A percentile compares a stretch with the other conserved stretches of the same genome.
These are phyloP conservation scores for Macrocentrus cingulum DNA, from an alignment of 1,140 invertebrate genomes.

Conservation along the genomic window DNA sequence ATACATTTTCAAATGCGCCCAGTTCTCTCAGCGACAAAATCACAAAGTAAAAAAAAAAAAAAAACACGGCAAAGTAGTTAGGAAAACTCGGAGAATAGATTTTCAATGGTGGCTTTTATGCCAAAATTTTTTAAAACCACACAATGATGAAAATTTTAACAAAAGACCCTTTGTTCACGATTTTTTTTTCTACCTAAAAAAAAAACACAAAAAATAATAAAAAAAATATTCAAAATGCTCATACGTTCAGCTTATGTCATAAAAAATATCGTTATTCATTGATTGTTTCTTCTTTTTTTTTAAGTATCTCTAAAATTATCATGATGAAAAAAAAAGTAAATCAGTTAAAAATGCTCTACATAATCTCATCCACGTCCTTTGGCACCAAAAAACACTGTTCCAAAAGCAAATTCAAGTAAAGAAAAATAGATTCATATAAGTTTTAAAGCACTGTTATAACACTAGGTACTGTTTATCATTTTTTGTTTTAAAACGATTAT, in stretches of 20 bases:
- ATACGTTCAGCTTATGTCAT: not conserved
- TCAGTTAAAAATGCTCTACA: not conserved
- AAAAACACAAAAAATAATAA: too few species aligned
- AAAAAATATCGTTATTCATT: not conserved
- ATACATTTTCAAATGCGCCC: slow-evolving; percentile 12
- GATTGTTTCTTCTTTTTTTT: too few species aligned
- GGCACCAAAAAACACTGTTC: slow-evolving; percentile 20
- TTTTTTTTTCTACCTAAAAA: too few species aligned
- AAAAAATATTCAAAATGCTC: not conserved
- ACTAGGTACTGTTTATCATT: not conserved
- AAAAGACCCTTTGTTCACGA: too few species aligned
- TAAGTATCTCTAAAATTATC: too few species aligned
- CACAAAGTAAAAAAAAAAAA: slow-evolving; percentile 16
- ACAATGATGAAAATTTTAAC: too few species aligned
- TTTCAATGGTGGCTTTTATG: too few species aligned
- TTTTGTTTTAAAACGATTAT: not conserved
- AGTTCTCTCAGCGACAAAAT: slow-evolving; percentile 13
- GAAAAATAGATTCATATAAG: slow-evolving; percentile 1
- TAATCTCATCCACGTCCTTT: slow-evolving; percentile 21
- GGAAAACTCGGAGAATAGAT: too few species aligned
- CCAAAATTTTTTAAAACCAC: too few species aligned
- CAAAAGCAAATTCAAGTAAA: slow-evolving; percentile 4
- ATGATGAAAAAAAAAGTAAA: slow-evolving; percentile 8
- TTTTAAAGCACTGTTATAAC: slow-evolving; percentile 4
- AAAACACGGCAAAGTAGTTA: too few species aligned